Percentiles rank a stretch among this genome's conserved stretches.
Conservation (phyloP, 2,888 invertebrate genomes). For the Tortrix viridana region DNA sequence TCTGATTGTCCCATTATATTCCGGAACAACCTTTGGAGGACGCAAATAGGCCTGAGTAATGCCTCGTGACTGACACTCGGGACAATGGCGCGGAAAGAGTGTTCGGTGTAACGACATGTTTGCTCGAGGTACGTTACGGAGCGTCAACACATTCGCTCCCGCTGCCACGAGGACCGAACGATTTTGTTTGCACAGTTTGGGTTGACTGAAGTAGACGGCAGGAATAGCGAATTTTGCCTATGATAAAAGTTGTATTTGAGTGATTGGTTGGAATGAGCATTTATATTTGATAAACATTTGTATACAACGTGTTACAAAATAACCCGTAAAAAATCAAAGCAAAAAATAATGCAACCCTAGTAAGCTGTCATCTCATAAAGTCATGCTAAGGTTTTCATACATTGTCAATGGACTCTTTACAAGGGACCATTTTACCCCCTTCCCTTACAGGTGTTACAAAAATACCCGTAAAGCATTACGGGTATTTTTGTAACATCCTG, state of each 20-base stretch:
- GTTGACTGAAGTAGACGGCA: neutral
- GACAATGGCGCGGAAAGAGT: slow-evolving; percentile 55
- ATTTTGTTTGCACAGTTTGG: neutral
- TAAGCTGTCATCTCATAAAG: too few species aligned
- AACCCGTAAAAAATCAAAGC: too few species aligned
- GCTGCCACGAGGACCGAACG: neutral
- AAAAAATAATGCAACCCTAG: too few species aligned
- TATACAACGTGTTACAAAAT: too few species aligned
- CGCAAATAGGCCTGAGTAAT: slow-evolving; percentile 20
- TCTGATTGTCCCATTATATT: slow-evolving; percentile 8
- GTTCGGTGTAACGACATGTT: slow-evolving; percentile 57
- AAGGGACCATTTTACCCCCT: too few species aligned
- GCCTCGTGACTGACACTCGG: slow-evolving; percentile 34
- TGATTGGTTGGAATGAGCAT: too few species aligned
- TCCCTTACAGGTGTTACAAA: too few species aligned
- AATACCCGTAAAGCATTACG: too few species aligned
- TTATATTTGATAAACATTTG: too few species aligned
- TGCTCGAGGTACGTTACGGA: slow-evolving; percentile 40
- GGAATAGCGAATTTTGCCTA: neutral
- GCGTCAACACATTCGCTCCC: slow-evolving; percentile 11
- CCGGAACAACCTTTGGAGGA: slow-evolving; percentile 6
- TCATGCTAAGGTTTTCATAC: too few species aligned
- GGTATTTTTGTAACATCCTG: too few species aligned
- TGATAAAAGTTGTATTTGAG: neutral
- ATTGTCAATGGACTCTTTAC: too few species aligned